Percentiles rank a stretch among this genome's conserved stretches.
These are phyloP conservation scores for Leptogaster cylindrica DNA, from an alignment of 2,888 invertebrate genomes.

Conservation along the genomic window DNA sequence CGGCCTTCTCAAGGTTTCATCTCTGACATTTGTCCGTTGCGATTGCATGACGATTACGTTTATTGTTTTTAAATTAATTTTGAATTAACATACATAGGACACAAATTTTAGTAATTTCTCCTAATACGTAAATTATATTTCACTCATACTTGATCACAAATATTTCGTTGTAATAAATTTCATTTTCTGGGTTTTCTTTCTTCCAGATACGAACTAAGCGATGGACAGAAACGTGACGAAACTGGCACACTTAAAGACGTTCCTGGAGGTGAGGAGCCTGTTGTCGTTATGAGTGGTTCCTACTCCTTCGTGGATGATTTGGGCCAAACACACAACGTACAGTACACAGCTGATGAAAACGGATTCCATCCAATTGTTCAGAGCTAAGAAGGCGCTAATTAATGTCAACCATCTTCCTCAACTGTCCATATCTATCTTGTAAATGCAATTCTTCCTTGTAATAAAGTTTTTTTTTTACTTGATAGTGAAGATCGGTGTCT, in stretches of 20 bases:
- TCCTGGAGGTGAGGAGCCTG: constrained; percentile 50
- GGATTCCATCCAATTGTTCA: constrained; percentile 51
- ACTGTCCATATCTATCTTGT: constrained; percentile 21
- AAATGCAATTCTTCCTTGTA: constrained; percentile 19
- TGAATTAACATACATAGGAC: constrained; percentile 5
- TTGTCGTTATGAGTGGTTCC: constrained; percentile 51
- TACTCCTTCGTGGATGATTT: constrained; percentile 52
- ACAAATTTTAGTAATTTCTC: no score
- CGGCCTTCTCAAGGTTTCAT: constrained; percentile 35
- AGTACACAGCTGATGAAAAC: constrained; percentile 53
- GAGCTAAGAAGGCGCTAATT: constrained; percentile 8
- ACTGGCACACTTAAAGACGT: constrained; percentile 51
- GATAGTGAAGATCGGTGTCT: constrained; percentile 7
- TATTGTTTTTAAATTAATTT: constrained; percentile 19
- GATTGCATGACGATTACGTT: neutral
- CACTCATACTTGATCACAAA: constrained; percentile 2
- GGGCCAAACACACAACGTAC: constrained; percentile 52
- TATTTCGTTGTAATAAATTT: neutral
- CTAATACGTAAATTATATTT: neutral
- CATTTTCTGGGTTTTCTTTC: constrained; percentile 2
- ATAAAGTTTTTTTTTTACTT: constrained; percentile 29
- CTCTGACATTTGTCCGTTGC: constrained; percentile 22
- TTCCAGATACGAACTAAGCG: constrained; percentile 50
- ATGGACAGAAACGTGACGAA: constrained; percentile 52
- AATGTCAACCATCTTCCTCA: constrained; percentile 1